These are phyloP conservation scores for Ptychoptera albimana DNA, from an alignment of 2,888 invertebrate genomes.

Conservation along the genomic window DNA sequence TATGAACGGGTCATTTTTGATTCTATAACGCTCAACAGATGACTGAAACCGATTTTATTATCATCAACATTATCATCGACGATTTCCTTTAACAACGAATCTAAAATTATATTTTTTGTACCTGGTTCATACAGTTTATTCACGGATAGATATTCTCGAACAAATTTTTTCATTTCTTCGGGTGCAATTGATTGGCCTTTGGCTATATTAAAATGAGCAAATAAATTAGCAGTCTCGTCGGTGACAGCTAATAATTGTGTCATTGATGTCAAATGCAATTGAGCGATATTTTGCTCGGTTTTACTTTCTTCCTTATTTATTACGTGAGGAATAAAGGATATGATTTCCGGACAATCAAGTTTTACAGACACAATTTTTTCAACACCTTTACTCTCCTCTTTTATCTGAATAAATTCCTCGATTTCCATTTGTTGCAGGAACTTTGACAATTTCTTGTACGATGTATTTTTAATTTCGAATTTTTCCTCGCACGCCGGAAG, in stretches of 20 bases:
- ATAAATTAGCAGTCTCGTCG: slow-evolving; percentile 24
- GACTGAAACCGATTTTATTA: slow-evolving; percentile 2
- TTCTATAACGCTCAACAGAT: slow-evolving; percentile 15
- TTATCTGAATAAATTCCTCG: slow-evolving; percentile 44
- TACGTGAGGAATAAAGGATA: slow-evolving; percentile 23
- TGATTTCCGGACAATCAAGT: slow-evolving; percentile 40
- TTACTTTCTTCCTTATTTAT: neutral
- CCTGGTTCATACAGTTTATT: slow-evolving; percentile 17
- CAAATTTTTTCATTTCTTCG: neutral
- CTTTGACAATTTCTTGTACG: slow-evolving; percentile 73
- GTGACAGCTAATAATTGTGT: slow-evolving; percentile 26
- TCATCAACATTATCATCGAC: slow-evolving; percentile 14
- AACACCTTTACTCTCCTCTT: slow-evolving; percentile 61
- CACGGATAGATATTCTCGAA: neutral
- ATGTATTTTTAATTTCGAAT: slow-evolving; percentile 77
- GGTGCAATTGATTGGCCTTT: slow-evolving; percentile 43
- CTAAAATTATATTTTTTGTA: slow-evolving; percentile 19
- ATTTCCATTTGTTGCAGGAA: slow-evolving; percentile 66
- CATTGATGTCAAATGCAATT: slow-evolving; percentile 25
- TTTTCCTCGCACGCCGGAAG: slow-evolving; percentile 47
- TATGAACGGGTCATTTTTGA: slow-evolving; percentile 42
- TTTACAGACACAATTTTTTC: slow-evolving; percentile 56
- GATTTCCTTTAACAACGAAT: slow-evolving; percentile 20
- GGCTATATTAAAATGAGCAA: slow-evolving; percentile 28
- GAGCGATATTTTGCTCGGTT: slow-evolving; percentile 14